Evolutionary conservation across 1,140 invertebrate species (phyloP), one percentile per base, ranked within the genome.

Genomic region (Whitmania pigra): DNA sequence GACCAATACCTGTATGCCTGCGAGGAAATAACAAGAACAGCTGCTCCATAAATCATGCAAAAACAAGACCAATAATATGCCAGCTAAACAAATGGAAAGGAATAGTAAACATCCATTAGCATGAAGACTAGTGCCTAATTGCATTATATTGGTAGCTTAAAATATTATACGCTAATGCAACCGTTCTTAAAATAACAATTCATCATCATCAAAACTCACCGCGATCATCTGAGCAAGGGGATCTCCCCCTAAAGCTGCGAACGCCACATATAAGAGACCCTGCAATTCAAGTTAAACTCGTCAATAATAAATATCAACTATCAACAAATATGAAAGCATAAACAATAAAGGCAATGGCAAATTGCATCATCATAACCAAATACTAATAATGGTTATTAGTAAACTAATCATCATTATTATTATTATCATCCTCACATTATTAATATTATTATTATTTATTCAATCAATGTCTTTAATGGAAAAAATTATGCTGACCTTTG

Each of bases 161-260:
- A 63, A 9, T 2, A 15, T 63, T 18, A 2, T 18, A 63, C 9
- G 15, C 9, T 15, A 17, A 49, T 11, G 43, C 9, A 7, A 49
- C 11, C 18, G 18, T n/a, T 31, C 2, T 63, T 25, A 36, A 36
- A 36, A 36, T 36, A 36, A 36, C 31, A 36, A 36, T 36, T 36
- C 31, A 63, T 63, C 57, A 69, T n/a, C 57, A 92, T 0, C 89
- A 71, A 55, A 40, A 74, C 82, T 76, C 77, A 83, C 94, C 57
- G 98, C 81, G 27, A 92, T 90, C 94, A 98, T 97, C 83, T 95
- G 93, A 15, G 93, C 93, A 80, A 89, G 88, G 17, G 89, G 87
- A 81, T 92, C 92, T 71, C 91, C 93, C 1, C 90, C 93, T 4
- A 96, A 80, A 22, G 94, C 90, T 43, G 88, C 90, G 79, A 94